Evolutionary conservation across 2,113 vertebrate genomes (phyloP).

Genomic region (Ondatra zibethicus): DNA sequence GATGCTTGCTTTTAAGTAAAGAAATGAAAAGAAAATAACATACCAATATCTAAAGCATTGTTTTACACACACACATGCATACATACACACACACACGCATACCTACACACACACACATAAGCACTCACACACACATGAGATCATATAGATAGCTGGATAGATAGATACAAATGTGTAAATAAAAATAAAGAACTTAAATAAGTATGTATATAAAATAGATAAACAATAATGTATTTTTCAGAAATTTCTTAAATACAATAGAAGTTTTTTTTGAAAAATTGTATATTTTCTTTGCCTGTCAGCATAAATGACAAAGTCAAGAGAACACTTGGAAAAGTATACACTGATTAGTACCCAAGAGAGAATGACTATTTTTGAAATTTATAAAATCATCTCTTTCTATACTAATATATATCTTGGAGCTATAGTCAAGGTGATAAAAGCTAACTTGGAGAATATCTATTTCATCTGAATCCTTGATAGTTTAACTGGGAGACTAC

Average conservation of each 20-base stretch:
- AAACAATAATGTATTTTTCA: slow-evolving; percentile 44
- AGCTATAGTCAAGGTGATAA: slow-evolving; percentile 78
- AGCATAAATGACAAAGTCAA: slow-evolving; percentile 75
- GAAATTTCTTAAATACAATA: slow-evolving; percentile 45
- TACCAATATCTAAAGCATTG: slow-evolving; percentile 26
- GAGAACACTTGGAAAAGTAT: slow-evolving; percentile 4
- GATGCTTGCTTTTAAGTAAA: slow-evolving; percentile 27
- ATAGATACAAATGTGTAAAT: neutral
- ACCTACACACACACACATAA: neutral
- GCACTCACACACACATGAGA: neutral
- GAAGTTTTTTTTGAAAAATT: slow-evolving; percentile 20
- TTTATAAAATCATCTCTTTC: slow-evolving; percentile 50
- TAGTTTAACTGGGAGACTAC: slow-evolving; percentile 20
- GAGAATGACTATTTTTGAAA: slow-evolving; percentile 53
- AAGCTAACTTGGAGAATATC: slow-evolving; percentile 64
- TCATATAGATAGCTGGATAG: neutral
- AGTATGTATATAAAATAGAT: neutral
- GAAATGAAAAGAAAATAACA: neutral
- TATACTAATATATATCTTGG: slow-evolving; percentile 73
- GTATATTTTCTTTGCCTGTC: slow-evolving; percentile 51
- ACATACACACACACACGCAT: neutral
- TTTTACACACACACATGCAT: neutral
- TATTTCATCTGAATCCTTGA: slow-evolving; percentile 51
- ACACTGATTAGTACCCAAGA: slow-evolving; percentile 58
- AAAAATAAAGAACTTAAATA: neutral